Conservation (phyloP, 92 coral and sea anemone species). For the Epizoanthus ramosus region DNA sequence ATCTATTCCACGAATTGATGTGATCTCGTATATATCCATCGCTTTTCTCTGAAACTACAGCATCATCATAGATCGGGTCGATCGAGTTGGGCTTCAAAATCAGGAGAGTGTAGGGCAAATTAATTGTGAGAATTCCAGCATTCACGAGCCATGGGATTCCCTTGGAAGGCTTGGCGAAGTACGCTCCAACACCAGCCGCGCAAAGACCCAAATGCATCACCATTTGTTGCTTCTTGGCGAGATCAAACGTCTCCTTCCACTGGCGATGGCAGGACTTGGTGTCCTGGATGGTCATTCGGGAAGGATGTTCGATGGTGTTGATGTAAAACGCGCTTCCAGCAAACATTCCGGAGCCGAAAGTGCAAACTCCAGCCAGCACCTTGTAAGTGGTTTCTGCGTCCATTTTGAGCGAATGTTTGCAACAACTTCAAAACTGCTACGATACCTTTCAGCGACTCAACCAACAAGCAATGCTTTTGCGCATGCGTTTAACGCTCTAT, state of each 20-base stretch:
- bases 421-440: not conserved
- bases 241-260: slow-evolving; percentile 41
- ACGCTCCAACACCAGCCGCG: slow-evolving; percentile 26
- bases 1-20: slow-evolving; percentile 35
- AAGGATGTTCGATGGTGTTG: slow-evolving; percentile 38
- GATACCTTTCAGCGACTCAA: no score
- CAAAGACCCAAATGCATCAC: slow-evolving; percentile 25
- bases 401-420: slow-evolving; percentile 9
- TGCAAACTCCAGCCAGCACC: slow-evolving; percentile 26
- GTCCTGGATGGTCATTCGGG: slow-evolving; percentile 37
- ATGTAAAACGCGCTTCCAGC: slow-evolving; percentile 36
- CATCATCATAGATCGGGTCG: slow-evolving; percentile 42
- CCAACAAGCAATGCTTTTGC: no score
- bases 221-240: slow-evolving; percentile 42
- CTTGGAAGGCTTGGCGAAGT: slow-evolving; percentile 27
- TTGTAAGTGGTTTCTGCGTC: slow-evolving; percentile 37
- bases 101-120: slow-evolving; percentile 34
- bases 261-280: slow-evolving; percentile 42
- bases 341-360: slow-evolving; percentile 34
- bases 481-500: no score
- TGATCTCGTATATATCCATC: slow-evolving; percentile 20
- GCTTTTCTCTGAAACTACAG: slow-evolving; percentile 34
- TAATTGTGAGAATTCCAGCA: slow-evolving; percentile 37
- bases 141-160: slow-evolving; percentile 33
- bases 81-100: slow-evolving; percentile 36